A percentile compares a stretch with the other conserved stretches of the same genome.
phyloP scores from a whole-genome alignment of 2,113 vertebrate species.

The Empidonax alnorum region DNA sequence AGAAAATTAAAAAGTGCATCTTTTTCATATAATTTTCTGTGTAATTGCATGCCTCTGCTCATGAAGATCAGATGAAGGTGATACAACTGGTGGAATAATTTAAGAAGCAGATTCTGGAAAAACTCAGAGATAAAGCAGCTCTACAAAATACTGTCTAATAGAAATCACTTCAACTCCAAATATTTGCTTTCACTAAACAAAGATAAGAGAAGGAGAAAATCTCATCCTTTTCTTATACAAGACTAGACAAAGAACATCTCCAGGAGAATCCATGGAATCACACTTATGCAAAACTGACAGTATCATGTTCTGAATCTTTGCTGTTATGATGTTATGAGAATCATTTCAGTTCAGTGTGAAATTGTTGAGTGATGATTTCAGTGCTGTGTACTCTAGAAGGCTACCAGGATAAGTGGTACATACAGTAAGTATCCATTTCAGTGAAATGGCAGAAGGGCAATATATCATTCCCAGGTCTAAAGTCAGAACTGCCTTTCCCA shows the following conservation, averaged over 20 bases:
- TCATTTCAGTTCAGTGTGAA: slow-evolving; percentile 10
- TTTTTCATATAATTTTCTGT: neutral
- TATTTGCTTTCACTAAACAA: neutral
- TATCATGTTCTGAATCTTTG: neutral
- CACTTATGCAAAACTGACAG: neutral
- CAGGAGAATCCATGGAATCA: neutral
- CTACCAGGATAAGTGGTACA: neutral
- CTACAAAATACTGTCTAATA: neutral
- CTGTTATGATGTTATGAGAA: neutral
- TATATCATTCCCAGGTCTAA: neutral
- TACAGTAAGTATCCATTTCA: slow-evolving; percentile 4
- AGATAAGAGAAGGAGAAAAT: neutral
- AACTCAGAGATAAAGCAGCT: neutral
- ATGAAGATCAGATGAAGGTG: neutral
- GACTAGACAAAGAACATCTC: neutral
- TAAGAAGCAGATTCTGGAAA: neutral
- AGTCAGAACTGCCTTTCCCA: neutral
- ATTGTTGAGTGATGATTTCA: slow-evolving; percentile 12
- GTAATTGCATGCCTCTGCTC: neutral
- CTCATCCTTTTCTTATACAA: neutral
- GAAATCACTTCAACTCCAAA: neutral
- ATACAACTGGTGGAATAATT: too few relatives aligned
- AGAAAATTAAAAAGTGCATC: neutral
- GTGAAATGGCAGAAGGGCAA: neutral
- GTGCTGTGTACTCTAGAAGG: neutral